phyloP scores from a whole-genome alignment of 2,113 vertebrate genomes.

The Lethenteron reissneri region DNA sequence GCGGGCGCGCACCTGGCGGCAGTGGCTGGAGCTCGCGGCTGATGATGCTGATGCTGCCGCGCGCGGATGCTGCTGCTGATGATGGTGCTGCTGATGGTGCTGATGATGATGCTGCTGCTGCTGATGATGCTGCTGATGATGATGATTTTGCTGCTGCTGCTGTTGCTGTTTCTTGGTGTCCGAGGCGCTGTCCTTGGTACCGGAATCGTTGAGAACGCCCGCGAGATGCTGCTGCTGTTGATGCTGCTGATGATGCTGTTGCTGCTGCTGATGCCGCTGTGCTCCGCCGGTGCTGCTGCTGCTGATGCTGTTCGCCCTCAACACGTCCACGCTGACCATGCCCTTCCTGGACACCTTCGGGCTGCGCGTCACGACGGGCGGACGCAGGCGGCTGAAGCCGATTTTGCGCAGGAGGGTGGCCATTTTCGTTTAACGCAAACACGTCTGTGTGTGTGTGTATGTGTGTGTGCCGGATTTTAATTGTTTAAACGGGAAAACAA shows the following conservation, averaged over 20 bases:
- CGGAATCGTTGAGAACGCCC: not conserved
- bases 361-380: not conserved
- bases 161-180: not conserved
- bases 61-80: not conserved
- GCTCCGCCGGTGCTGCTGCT: slow-evolving; percentile 19
- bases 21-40: slow-evolving; percentile 7
- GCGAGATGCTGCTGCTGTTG: not conserved
- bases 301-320: slow-evolving; percentile 46
- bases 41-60: slow-evolving; percentile 7
- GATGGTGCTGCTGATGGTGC: not conserved
- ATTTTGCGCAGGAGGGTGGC: slow-evolving; percentile 89
- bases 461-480: no score
- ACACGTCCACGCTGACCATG: slow-evolving; percentile 28
- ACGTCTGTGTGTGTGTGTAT: no score
- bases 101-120: not conserved
- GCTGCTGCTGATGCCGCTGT: not conserved
- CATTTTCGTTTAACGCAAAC: slow-evolving; percentile 22
- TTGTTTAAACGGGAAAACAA: no score
- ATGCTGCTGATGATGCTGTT: not conserved
- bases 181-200: not conserved
- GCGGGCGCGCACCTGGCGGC: not conserved
- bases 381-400: slow-evolving; percentile 61
- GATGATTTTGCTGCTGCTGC: not conserved
- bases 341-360: not conserved
- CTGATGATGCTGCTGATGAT: not conserved